Evolutionary conservation across 1,140 invertebrate species (phyloP).

Genomic region (Pachypeltis micranthus): DNA sequence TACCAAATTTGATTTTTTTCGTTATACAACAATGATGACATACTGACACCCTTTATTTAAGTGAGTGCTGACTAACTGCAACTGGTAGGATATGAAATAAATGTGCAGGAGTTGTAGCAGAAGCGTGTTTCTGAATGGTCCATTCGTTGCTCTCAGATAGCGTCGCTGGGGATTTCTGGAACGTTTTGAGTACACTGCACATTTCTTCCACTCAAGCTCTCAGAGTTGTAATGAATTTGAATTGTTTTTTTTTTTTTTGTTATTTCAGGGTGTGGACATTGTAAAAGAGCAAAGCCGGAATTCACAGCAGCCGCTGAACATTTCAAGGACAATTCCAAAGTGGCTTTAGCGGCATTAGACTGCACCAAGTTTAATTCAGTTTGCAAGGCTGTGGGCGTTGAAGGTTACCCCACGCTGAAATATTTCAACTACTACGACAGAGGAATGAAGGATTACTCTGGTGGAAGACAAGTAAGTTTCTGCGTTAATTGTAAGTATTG

Average conservation of each 20-base stretch:
- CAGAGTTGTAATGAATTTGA: not conserved
- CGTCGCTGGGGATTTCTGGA: too few relatives aligned
- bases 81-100: too few relatives aligned
- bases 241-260: conserved; percentile 15
- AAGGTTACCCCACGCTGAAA: conserved; percentile 75
- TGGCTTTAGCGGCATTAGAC: conserved; percentile 71
- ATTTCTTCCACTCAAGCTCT: not conserved
- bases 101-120: too few relatives aligned
- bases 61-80: too few relatives aligned
- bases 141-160: too few relatives aligned
- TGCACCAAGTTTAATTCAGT: conserved; percentile 54
- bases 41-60: too few relatives aligned
- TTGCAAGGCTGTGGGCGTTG: conserved; percentile 58
- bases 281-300: conserved; percentile 78
- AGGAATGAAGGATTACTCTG: conserved; percentile 48
- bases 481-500: too few relatives aligned
- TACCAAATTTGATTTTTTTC: too few relatives aligned
- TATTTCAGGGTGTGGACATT: conserved; percentile 76
- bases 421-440: conserved; percentile 67
- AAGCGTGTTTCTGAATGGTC: too few relatives aligned
- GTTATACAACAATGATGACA: too few relatives aligned
- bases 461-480: conserved; percentile 57
- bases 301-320: conserved; percentile 60
- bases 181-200: too few relatives aligned
- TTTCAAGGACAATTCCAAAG: conserved; percentile 57